Conservation (phyloP, 2,888 invertebrate species). For the Pyrocoelia pectoralis region DNA sequence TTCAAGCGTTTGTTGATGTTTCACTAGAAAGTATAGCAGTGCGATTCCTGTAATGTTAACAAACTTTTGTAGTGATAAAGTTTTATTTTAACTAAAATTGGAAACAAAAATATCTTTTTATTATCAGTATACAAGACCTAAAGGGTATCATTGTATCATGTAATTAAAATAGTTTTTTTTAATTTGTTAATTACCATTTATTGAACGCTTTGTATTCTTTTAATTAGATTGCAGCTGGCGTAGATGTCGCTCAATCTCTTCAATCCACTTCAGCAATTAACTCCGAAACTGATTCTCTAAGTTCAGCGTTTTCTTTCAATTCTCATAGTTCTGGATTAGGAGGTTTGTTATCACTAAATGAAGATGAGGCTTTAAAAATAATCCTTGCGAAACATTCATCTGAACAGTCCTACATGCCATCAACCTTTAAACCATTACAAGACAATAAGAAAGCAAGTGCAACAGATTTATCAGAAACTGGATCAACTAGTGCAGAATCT, state of each 20-base stretch:
- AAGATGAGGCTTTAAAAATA: slow-evolving; percentile 76
- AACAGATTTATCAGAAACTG: neutral
- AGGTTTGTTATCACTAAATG: slow-evolving; percentile 66
- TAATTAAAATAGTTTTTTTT: no score
- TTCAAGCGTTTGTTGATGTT: no score
- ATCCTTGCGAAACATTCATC: slow-evolving; percentile 66
- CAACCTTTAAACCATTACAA: slow-evolving; percentile 15
- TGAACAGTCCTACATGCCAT: slow-evolving; percentile 27
- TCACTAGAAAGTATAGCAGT: no score
- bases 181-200: no score
- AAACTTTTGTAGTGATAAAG: no score
- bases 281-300: slow-evolving; percentile 56
- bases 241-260: slow-evolving; percentile 76
- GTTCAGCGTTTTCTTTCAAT: slow-evolving; percentile 57
- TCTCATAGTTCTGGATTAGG: slow-evolving; percentile 62
- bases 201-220: no score
- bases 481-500: slow-evolving; percentile 25
- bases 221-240: slow-evolving; percentile 69
- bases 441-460: slow-evolving; percentile 20
- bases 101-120: no score
- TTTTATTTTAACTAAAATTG: no score
- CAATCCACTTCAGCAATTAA: slow-evolving; percentile 48
- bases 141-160: neutral
- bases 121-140: no score
- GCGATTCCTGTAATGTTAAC: no score